Conservation (phyloP, 2,797 vertebrate genomes). For the Balearica regulorum region DNA sequence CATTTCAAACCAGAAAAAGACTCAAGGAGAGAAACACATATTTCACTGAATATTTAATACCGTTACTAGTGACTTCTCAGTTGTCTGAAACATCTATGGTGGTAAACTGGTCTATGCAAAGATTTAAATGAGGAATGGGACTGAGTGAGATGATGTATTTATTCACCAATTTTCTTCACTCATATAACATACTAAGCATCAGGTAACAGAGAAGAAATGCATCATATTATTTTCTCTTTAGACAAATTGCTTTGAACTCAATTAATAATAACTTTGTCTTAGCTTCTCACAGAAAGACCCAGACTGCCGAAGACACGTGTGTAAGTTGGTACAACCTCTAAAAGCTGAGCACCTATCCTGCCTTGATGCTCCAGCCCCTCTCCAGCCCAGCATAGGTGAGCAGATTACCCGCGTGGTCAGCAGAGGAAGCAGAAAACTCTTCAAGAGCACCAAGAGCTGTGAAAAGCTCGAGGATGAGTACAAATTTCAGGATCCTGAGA, state of each 20-base stretch:
- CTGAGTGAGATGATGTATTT: not conserved
- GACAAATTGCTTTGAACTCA: not conserved
- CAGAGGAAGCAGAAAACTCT: not conserved
- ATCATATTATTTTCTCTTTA: not conserved
- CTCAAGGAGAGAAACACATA: not conserved
- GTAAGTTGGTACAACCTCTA: not conserved
- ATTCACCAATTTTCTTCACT: not conserved
- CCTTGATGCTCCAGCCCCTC: not conserved
- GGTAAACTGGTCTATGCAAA: not conserved
- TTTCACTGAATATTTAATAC: not conserved
- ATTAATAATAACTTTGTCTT: not conserved
- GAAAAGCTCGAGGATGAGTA: not conserved
- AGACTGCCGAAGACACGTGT: not conserved
- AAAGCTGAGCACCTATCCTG: not conserved
- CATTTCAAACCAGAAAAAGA: not conserved
- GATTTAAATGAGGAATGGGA: not conserved
- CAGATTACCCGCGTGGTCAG: accelerated
- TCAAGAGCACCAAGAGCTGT: not conserved
- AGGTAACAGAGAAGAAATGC: not conserved
- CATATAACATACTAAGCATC: not conserved
- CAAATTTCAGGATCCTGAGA: not conserved
- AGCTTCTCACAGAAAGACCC: not conserved
- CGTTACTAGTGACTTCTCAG: not conserved
- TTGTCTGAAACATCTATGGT: not conserved
- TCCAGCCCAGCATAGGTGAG: not conserved